Conservation (phyloP, 2,797 vertebrate genomes). For the Propithecus perrieri region DNA sequence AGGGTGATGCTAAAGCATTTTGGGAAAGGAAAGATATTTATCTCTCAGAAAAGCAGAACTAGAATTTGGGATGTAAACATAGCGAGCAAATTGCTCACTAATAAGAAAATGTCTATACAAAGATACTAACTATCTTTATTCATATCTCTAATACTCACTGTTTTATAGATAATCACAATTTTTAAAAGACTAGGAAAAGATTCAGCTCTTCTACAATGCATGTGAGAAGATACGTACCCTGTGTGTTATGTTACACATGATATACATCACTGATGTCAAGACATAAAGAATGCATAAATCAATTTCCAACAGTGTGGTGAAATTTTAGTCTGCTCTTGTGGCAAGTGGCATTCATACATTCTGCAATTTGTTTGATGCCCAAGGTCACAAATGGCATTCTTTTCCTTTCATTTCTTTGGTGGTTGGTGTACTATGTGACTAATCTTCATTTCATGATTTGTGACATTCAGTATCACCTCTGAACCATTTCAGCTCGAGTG, state of each 20-base stretch:
- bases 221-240: background rate
- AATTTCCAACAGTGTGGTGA: conserved; percentile 45
- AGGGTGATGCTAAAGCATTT: background rate
- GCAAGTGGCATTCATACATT: conserved; percentile 56
- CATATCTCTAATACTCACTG: background rate
- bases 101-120: conserved; percentile 15
- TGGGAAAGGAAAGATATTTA: background rate
- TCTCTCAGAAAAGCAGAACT: conserved; percentile 58
- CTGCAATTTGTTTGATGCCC: conserved; percentile 58
- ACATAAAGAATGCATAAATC: conserved; percentile 54
- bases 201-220: conserved; percentile 42
- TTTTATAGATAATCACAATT: background rate
- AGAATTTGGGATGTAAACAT: background rate
- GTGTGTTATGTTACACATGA: background rate
- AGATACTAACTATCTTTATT: conserved; percentile 43
- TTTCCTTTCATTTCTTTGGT: conserved; percentile 54
- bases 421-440: conserved; percentile 30
- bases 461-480: conserved; percentile 58
- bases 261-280: conserved; percentile 36
- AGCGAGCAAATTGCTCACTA: background rate
- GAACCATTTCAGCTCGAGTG: conserved; percentile 51
- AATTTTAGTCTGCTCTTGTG: conserved; percentile 47
- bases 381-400: conserved; percentile 63
- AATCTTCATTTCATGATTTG: conserved; percentile 67
- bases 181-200: background rate